Conservation (phyloP, 1,140 invertebrate genomes). For the Oryzaephilus surinamensis region DNA sequence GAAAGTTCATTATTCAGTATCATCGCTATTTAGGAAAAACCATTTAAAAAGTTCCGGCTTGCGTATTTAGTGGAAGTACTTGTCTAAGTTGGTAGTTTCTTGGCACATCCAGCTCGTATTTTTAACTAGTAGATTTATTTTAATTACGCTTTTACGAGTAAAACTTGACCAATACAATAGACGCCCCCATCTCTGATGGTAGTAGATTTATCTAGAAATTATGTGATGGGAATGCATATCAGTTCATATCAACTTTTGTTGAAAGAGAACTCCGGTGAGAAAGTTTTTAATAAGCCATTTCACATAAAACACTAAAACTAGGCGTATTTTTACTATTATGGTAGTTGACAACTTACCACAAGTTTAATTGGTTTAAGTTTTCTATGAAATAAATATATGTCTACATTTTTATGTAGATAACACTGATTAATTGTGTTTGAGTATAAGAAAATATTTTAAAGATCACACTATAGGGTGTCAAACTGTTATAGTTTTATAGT, state of each 20-base stretch:
- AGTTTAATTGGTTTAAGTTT: too few species aligned
- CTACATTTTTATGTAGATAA: too few species aligned
- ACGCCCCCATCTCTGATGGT: slow-evolving; percentile 2
- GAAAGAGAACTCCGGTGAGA: slow-evolving; percentile 6
- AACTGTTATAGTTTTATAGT: too few species aligned
- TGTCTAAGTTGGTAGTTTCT: slow-evolving; percentile 3
- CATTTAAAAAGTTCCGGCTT: slow-evolving; percentile 5
- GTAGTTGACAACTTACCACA: too few species aligned
- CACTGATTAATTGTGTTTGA: too few species aligned
- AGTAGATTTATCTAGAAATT: slow-evolving; percentile 8
- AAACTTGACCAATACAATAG: slow-evolving; percentile 7
- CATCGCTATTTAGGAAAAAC: slow-evolving; percentile 6
- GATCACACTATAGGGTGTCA: too few species aligned
- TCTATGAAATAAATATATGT: too few species aligned
- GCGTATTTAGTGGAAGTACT: slow-evolving; percentile 5
- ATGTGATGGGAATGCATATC: slow-evolving; percentile 5
- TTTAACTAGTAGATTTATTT: slow-evolving; percentile 17
- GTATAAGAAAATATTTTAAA: too few species aligned
- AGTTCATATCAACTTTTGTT: slow-evolving; percentile 10
- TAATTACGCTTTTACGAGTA: slow-evolving; percentile 19
- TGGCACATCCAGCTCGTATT: too few species aligned
- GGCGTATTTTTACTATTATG: not conserved
- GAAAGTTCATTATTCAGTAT: slow-evolving; percentile 5
- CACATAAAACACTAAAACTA: not conserved
- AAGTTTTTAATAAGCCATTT: too few species aligned